Evolutionary conservation across 2,888 invertebrate species (phyloP).

Genomic region (Pimpla rufipes): DNA sequence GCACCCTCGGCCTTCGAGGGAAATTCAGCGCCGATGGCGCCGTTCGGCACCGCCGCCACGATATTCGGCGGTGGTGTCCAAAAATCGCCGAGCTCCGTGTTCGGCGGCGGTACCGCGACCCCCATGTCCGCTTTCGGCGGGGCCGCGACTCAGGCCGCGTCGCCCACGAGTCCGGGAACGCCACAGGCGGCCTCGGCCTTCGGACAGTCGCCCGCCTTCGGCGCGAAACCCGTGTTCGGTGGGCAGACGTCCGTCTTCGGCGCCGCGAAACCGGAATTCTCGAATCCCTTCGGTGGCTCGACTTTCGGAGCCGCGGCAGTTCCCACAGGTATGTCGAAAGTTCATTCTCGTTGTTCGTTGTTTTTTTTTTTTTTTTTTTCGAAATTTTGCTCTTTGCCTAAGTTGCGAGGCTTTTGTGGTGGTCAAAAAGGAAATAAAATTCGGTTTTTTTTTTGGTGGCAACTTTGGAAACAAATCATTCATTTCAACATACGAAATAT

Average conservation of each 20-base stretch:
- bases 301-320: slow-evolving; percentile 75
- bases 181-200: slow-evolving; percentile 72
- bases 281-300: slow-evolving; percentile 76
- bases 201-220: slow-evolving; percentile 80
- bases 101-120: slow-evolving; percentile 66
- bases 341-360: neutral
- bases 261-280: slow-evolving; percentile 76
- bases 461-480: too few species aligned
- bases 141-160: slow-evolving; percentile 55
- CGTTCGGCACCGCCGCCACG: slow-evolving; percentile 53
- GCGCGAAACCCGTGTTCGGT: slow-evolving; percentile 80
- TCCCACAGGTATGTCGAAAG: slow-evolving; percentile 71
- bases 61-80: slow-evolving; percentile 66
- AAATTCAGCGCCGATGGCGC: slow-evolving; percentile 56
- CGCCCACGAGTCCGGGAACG: slow-evolving; percentile 56
- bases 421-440: too few species aligned
- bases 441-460: too few species aligned
- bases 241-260: slow-evolving; percentile 76
- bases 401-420: neutral
- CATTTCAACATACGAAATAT: too few species aligned
- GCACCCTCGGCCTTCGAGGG: slow-evolving; percentile 55
- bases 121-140: slow-evolving; percentile 71
- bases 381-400: neutral
- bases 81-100: slow-evolving; percentile 61
- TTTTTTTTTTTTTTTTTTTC: neutral